These are phyloP conservation scores for Radopholus similis DNA, from an alignment of 1,140 invertebrate species.

Conservation along the genomic window DNA sequence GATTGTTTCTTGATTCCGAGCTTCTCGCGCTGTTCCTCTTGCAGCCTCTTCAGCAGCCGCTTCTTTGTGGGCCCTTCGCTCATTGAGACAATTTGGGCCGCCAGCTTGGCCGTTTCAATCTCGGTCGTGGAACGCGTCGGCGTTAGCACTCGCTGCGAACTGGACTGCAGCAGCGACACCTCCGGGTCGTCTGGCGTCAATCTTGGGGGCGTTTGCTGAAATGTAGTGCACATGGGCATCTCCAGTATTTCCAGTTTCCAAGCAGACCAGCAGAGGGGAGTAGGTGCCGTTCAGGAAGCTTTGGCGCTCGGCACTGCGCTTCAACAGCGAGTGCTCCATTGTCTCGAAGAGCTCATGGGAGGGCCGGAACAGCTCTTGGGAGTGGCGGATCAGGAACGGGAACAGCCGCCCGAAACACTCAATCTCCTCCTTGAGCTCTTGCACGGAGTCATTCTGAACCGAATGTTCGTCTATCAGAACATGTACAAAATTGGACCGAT, in stretches of 20 bases:
- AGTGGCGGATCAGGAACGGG: conserved; percentile 1
- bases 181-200: background rate
- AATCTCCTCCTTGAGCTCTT: conserved; percentile 9
- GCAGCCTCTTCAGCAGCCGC: conserved; percentile 3
- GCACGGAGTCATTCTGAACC: conserved; percentile 9
- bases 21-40: conserved; percentile 3
- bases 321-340: background rate
- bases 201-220: background rate
- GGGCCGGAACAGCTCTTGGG: background rate
- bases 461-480: background rate
- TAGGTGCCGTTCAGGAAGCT: background rate
- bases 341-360: conserved; percentile 8
- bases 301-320: background rate
- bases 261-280: background rate
- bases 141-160: conserved; percentile 4
- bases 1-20: conserved; percentile 9
- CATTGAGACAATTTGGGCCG: conserved; percentile 9
- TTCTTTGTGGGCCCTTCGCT: conserved; percentile 7
- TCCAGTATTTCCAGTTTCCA: background rate
- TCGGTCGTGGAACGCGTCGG: conserved; percentile 6
- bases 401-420: background rate
- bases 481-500: background rate
- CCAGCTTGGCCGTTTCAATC: conserved; percentile 12
- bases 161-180: background rate
- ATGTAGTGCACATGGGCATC: background rate